These are phyloP conservation scores for Pentalonia nigronervosa DNA, from an alignment of 1,140 invertebrate genomes.

Conservation along the genomic window DNA sequence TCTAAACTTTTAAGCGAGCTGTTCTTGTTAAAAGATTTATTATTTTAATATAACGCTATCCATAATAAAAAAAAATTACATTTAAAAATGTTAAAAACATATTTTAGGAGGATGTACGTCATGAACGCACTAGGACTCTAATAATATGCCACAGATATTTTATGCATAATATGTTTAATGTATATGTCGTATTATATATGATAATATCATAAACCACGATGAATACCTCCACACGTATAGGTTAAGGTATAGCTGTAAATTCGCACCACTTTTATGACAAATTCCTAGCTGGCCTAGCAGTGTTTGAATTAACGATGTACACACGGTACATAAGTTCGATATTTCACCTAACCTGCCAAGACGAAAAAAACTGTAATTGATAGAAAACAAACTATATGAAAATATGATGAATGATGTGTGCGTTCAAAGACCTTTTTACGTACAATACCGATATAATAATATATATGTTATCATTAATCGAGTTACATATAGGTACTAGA, in stretches of 20 bases:
- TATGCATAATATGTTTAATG: no score
- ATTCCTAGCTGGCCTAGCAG: not conserved
- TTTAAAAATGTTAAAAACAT: slow-evolving; percentile 1
- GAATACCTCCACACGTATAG: not conserved
- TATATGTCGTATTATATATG: no score
- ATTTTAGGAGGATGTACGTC: slow-evolving; percentile 38
- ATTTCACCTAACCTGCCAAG: not conserved
- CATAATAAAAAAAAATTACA: not conserved
- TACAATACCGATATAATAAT: not conserved
- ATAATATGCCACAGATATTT: slow-evolving; percentile 34
- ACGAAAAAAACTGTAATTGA: not conserved
- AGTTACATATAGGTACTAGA: not conserved
- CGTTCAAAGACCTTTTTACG: not conserved
- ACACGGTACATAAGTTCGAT: not conserved
- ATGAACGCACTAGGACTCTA: not conserved
- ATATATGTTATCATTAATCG: not conserved
- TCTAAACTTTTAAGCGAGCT: not conserved
- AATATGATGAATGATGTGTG: no score
- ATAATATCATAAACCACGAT: not conserved
- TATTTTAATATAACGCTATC: not conserved
- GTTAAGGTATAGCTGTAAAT: not conserved
- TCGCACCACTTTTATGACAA: not conserved
- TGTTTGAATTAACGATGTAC: not conserved
- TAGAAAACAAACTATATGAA: not conserved
- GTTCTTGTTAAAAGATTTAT: slow-evolving; percentile 27